phyloP scores from a whole-genome alignment of 2,113 vertebrate species.

The Donacobius atricapilla region DNA sequence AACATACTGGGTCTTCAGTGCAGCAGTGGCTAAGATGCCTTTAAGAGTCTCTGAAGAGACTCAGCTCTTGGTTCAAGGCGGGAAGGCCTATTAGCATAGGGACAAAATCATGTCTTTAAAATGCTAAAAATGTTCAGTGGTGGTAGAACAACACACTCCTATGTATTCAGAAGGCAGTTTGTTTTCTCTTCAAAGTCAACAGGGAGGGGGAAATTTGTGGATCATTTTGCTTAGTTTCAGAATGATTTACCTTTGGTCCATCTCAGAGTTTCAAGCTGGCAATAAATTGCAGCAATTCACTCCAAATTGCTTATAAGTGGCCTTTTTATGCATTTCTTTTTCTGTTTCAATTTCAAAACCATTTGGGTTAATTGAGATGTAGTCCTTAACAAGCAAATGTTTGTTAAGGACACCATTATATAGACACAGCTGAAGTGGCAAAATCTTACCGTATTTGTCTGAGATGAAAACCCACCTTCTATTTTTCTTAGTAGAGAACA shows the following conservation, averaged over 20 bases:
- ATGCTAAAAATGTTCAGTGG: neutral
- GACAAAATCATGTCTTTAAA: neutral
- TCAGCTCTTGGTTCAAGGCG: neutral
- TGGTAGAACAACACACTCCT: neutral
- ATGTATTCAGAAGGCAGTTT: neutral
- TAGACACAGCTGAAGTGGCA: neutral
- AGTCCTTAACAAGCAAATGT: neutral
- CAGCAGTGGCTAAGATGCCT: neutral
- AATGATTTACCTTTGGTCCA: constrained; percentile 13
- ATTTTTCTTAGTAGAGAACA: neutral
- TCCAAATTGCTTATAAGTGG: neutral
- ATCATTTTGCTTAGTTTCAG: neutral
- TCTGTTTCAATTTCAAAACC: constrained; percentile 15
- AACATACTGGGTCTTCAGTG: neutral
- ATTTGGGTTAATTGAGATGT: constrained; percentile 2
- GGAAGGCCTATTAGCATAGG: neutral
- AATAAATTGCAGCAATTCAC: constrained; percentile 24
- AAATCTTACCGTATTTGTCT: neutral
- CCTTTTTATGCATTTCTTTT: neutral
- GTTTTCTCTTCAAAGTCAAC: neutral
- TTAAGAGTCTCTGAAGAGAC: neutral
- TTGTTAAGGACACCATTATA: neutral
- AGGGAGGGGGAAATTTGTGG: neutral
- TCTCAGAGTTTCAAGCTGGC: neutral
- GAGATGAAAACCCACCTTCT: neutral